Percentiles rank a stretch among this genome's conserved stretches.
Conservation (phyloP, 2,797 vertebrate genomes). For the Rhincodon typus region DNA sequence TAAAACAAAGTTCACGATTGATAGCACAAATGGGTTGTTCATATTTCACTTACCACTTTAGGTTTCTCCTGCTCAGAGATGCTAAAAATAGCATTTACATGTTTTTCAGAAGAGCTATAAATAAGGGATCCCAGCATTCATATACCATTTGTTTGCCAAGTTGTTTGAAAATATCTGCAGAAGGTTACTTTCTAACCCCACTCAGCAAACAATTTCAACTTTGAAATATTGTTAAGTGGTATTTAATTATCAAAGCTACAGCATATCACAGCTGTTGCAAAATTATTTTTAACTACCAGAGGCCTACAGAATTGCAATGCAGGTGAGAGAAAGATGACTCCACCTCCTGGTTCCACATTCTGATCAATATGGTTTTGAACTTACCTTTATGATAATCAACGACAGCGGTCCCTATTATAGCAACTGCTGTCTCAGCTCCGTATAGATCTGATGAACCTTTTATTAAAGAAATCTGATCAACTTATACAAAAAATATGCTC, state of each 20-base stretch:
- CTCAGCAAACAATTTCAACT: constrained; percentile 10
- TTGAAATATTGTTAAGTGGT: neutral
- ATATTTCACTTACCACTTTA: neutral
- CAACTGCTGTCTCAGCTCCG: neutral
- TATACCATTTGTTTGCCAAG: neutral
- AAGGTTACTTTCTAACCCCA: neutral
- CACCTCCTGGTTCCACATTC: neutral
- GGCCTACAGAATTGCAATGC: neutral
- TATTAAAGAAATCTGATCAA: neutral
- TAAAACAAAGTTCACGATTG: constrained; percentile 21
- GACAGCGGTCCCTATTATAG: neutral
- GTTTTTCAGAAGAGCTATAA: neutral
- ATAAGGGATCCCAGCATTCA: neutral
- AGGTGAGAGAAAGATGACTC: no score
- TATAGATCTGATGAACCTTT: neutral
- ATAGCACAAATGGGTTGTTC: neutral
- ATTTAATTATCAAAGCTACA: neutral
- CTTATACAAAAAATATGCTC: neutral
- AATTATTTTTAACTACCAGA: neutral
- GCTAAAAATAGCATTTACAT: constrained; percentile 17
- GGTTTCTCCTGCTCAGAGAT: neutral
- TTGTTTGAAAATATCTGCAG: neutral
- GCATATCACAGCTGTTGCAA: neutral
- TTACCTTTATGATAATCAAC: neutral
- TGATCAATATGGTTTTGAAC: neutral